phyloP scores from a whole-genome alignment of 2,888 invertebrate genomes.

The Eupithecia vulgata region DNA sequence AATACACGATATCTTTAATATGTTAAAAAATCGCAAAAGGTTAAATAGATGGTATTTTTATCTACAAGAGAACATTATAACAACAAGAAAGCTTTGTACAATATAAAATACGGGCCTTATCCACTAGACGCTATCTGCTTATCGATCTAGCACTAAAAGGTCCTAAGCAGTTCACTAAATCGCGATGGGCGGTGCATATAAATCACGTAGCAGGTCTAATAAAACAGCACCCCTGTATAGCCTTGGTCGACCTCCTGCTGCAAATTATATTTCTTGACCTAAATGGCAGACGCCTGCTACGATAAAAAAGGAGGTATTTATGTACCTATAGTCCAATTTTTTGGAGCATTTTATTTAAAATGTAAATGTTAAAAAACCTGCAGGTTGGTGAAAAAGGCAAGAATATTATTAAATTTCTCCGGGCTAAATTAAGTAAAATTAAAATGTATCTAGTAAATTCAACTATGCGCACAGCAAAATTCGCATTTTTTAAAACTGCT shows the following conservation, averaged over 20 bases:
- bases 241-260: slow-evolving; percentile 44
- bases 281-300: slow-evolving; percentile 14
- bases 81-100: not conserved
- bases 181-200: slow-evolving; percentile 41
- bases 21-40: not conserved
- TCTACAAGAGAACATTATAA: not conserved
- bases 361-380: not conserved
- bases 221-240: slow-evolving; percentile 55
- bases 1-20: too few relatives aligned
- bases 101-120: not conserved
- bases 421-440: not conserved
- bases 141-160: slow-evolving; percentile 31
- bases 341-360: not conserved
- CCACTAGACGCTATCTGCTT: slow-evolving; percentile 8
- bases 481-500: not conserved
- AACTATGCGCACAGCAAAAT: not conserved
- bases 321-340: not conserved
- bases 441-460: not conserved
- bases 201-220: slow-evolving; percentile 50
- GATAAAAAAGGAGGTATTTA: not conserved
- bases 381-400: not conserved
- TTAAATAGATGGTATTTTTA: not conserved
- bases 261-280: slow-evolving; percentile 44
- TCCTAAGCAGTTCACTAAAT: slow-evolving; percentile 38
- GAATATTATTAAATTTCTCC: not conserved